These are phyloP conservation scores for Eupithecia dodoneata DNA, from an alignment of 2,888 invertebrate genomes.

Conservation along the genomic window DNA sequence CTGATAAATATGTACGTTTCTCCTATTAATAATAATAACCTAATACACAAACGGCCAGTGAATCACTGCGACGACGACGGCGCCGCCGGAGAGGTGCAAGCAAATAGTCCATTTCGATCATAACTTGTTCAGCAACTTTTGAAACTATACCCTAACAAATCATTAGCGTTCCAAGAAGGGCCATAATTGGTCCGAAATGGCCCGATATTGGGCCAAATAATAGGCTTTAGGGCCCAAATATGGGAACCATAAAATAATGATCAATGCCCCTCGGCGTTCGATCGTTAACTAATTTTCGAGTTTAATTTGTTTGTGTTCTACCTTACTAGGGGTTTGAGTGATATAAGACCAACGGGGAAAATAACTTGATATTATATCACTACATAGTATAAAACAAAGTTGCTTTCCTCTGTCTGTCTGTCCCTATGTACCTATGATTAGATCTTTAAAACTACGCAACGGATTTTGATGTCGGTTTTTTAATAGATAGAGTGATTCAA, in stretches of 20 bases:
- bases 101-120: neutral
- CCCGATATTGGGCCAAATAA: slow-evolving; percentile 69
- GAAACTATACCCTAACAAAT: slow-evolving; percentile 46
- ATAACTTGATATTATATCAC: neutral
- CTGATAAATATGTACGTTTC: no score
- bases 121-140: slow-evolving; percentile 27
- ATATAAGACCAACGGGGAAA: neutral
- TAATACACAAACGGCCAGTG: no score
- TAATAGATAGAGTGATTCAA: no score
- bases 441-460: no score
- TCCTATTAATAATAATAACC: no score
- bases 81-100: neutral
- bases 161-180: slow-evolving; percentile 53
- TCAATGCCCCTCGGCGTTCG: slow-evolving; percentile 51
- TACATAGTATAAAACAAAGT: no score
- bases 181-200: slow-evolving; percentile 48
- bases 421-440: no score
- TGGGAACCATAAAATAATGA: slow-evolving; percentile 79
- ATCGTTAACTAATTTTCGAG: slow-evolving; percentile 53
- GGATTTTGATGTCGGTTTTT: no score
- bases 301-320: slow-evolving; percentile 39
- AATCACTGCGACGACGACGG: no score
- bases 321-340: neutral
- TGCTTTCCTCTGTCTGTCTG: no score
- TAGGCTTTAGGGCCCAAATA: slow-evolving; percentile 71